A percentile compares a stretch with the other conserved stretches of the same genome.
phyloP scores from a whole-genome alignment of 2,113 vertebrate genomes.

The Oplegnathus fasciatus region DNA sequence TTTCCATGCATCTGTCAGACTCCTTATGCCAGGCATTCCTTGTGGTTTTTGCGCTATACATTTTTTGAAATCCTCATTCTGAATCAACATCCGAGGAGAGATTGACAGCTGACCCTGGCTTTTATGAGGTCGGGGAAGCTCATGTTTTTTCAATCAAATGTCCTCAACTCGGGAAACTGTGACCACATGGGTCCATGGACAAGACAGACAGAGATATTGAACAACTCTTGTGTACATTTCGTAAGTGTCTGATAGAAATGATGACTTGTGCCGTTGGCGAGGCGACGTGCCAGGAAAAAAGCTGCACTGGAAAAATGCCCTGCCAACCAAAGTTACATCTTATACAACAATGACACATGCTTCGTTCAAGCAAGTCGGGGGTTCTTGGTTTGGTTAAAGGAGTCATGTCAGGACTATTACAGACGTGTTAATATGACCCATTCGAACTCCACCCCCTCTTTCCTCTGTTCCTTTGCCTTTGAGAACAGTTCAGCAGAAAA shows the following conservation, averaged over 20 bases:
- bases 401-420: slow-evolving; percentile 62
- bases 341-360: slow-evolving; percentile 63
- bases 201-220: slow-evolving; percentile 65
- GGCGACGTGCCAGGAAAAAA: slow-evolving; percentile 73
- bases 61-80: slow-evolving; percentile 79
- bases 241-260: slow-evolving; percentile 74
- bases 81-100: slow-evolving; percentile 68
- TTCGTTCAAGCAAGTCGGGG: slow-evolving; percentile 41
- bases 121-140: slow-evolving; percentile 57
- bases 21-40: slow-evolving; percentile 63
- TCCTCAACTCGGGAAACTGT: slow-evolving; percentile 52
- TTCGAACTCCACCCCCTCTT: slow-evolving; percentile 19
- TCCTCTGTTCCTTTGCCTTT: slow-evolving; percentile 26
- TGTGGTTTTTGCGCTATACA: slow-evolving; percentile 72
- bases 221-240: slow-evolving; percentile 66
- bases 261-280: slow-evolving; percentile 68
- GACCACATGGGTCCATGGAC: slow-evolving; percentile 44
- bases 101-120: slow-evolving; percentile 62
- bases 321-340: slow-evolving; percentile 63
- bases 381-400: slow-evolving; percentile 58
- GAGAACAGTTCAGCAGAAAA: slow-evolving; percentile 12
- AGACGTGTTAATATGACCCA: slow-evolving; percentile 58
- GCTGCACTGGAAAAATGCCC: slow-evolving; percentile 73
- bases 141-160: slow-evolving; percentile 71
- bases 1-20: slow-evolving; percentile 79